A percentile compares a stretch with the other conserved stretches of the same genome.
These are phyloP conservation scores for Leptobrachium ailaonicum DNA, from an alignment of 2,113 vertebrate species.

Conservation along the genomic window DNA sequence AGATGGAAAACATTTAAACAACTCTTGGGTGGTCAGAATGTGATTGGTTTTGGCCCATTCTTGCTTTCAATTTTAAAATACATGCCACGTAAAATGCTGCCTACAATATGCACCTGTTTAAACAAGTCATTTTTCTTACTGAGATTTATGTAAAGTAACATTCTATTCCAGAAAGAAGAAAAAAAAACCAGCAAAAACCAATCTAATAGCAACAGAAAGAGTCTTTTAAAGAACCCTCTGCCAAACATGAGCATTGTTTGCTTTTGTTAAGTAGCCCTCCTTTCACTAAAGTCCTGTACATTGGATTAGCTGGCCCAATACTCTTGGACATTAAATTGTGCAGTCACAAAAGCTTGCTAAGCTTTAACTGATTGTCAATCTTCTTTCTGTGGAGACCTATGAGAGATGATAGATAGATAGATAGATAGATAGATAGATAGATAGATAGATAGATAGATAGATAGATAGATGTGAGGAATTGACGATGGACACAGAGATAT, in stretches of 20 bases:
- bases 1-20: conserved; percentile 25
- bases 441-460: no score
- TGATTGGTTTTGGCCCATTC: conserved; percentile 21
- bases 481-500: no score
- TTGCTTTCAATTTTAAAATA: conserved; percentile 37
- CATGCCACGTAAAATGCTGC: conserved; percentile 10
- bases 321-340: neutral
- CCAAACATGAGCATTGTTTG: conserved; percentile 2
- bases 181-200: conserved; percentile 20
- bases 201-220: conserved; percentile 10
- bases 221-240: conserved; percentile 19
- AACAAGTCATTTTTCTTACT: conserved; percentile 39
- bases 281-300: conserved; percentile 6
- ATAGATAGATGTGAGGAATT: no score
- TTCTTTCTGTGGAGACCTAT: no score
- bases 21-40: conserved; percentile 34
- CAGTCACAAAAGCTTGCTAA: no score
- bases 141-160: conserved; percentile 23
- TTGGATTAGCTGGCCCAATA: neutral
- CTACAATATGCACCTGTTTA: conserved; percentile 45
- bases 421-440: no score
- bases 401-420: no score
- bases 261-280: conserved; percentile 23
- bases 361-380: no score
- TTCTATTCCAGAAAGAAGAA: conserved; percentile 19